Evolutionary conservation across 2,888 invertebrate species (phyloP).

Genomic region (Drosophila pseudotakahashii): DNA sequence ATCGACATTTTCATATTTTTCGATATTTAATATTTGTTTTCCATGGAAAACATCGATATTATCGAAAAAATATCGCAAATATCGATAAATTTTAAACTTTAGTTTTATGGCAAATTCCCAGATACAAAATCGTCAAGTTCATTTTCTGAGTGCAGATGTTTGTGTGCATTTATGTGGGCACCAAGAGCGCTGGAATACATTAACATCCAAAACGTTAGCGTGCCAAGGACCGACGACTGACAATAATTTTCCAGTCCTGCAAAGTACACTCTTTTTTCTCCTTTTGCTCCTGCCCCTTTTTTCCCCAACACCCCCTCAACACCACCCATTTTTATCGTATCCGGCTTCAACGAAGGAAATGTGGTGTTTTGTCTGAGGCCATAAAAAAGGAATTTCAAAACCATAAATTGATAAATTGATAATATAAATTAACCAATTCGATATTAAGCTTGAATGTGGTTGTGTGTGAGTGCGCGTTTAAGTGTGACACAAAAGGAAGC

Average conservation of each 20-base stretch:
- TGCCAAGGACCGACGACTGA: slow-evolving; percentile 57
- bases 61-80: too few species aligned
- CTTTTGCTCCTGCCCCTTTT: not conserved
- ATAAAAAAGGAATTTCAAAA: slow-evolving; percentile 75
- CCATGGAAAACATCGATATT: too few species aligned
- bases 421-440: slow-evolving; percentile 78
- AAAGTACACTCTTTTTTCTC: not conserved
- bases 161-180: slow-evolving; percentile 25
- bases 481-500: slow-evolving; percentile 22
- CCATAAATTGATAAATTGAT: slow-evolving; percentile 79
- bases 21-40: too few species aligned
- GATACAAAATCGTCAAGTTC: too few species aligned
- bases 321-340: not conserved
- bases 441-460: slow-evolving; percentile 39
- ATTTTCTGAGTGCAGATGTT: slow-evolving; percentile 1
- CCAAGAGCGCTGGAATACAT: slow-evolving; percentile 36
- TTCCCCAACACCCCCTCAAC: not conserved
- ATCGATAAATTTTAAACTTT: too few species aligned
- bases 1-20: too few species aligned
- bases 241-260: slow-evolving; percentile 47
- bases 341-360: slow-evolving; percentile 1
- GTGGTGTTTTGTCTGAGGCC: slow-evolving; percentile 36
- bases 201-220: slow-evolving; percentile 48
- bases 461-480: slow-evolving; percentile 13
- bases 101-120: not conserved